These are phyloP conservation scores for Columba livia DNA, from an alignment of 2,113 vertebrate species.

Conservation along the genomic window DNA sequence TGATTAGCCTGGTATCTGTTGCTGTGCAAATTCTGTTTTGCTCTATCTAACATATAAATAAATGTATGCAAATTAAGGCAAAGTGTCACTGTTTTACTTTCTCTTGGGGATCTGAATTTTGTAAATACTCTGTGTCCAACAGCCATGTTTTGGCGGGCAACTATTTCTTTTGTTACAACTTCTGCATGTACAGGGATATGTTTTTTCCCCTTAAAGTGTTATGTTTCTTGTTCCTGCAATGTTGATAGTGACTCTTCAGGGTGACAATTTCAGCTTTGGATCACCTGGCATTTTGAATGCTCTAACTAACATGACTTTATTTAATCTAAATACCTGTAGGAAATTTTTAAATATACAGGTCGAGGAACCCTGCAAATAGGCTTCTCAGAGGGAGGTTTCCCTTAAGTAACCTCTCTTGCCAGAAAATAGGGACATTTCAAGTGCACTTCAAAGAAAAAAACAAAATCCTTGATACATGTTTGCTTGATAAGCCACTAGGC, in stretches of 20 bases:
- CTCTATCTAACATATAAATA: background rate
- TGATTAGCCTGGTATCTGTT: background rate
- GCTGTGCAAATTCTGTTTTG: background rate
- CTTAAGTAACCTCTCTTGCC: background rate
- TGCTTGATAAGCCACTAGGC: background rate
- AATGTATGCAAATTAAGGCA: background rate
- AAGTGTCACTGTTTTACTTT: background rate
- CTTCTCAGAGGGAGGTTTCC: background rate
- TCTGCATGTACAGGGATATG: background rate
- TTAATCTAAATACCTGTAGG: background rate
- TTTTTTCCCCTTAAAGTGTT: background rate
- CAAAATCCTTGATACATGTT: accelerated
- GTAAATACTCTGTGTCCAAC: background rate
- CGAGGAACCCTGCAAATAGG: background rate
- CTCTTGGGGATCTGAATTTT: background rate
- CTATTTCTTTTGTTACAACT: background rate
- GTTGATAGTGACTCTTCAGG: background rate
- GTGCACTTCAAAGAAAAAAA: background rate
- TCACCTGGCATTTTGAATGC: background rate
- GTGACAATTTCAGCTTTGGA: background rate
- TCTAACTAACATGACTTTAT: background rate
- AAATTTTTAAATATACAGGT: background rate
- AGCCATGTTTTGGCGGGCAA: accelerated
- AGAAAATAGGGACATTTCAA: background rate
- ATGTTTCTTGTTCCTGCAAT: background rate